phyloP scores from a whole-genome alignment of 1,140 invertebrate species.

The Drosophila funebris region DNA sequence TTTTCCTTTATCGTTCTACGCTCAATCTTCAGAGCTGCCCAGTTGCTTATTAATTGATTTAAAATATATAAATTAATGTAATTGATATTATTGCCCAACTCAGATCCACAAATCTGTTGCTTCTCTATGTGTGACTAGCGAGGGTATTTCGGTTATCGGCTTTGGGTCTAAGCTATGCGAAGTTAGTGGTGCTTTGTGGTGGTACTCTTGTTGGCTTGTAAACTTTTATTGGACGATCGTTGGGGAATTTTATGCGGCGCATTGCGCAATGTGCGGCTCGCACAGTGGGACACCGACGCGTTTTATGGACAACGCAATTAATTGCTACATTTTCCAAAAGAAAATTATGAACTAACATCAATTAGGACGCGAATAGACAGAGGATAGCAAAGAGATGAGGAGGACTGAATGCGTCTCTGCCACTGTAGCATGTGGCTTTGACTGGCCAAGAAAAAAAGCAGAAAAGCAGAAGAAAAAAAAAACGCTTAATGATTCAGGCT shows the following conservation, averaged over 20 bases:
- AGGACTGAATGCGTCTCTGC: background rate
- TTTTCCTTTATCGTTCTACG: no score
- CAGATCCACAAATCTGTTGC: no score
- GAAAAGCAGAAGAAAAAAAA: no score
- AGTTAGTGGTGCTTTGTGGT: conserved; percentile 23
- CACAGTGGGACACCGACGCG: conserved; percentile 76
- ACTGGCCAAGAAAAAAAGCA: conserved; percentile 43
- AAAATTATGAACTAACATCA: conserved; percentile 83
- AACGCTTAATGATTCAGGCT: conserved; percentile 77
- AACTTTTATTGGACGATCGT: conserved; percentile 73
- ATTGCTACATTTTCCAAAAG: conserved; percentile 81
- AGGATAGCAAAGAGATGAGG: background rate
- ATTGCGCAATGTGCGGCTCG: conserved; percentile 77
- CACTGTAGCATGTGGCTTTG: conserved; percentile 9
- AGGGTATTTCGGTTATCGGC: conserved; percentile 3
- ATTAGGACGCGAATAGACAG: conserved; percentile 65
- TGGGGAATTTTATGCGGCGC: conserved; percentile 47
- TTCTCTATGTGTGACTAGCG: background rate
- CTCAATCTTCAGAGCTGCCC: no score
- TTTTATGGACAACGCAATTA: conserved; percentile 81
- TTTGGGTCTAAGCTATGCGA: background rate
- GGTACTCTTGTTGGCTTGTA: conserved; percentile 66
- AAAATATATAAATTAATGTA: no score
- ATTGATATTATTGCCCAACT: no score
- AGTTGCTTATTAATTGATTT: no score